Evolutionary conservation across 2,113 vertebrate genomes (phyloP).

Genomic region (western clawed frog (Xenopus tropicalis)): UCB_Xtro_10.0 CM004447.2:149658501-149659000

Average conservation of each 20-base stretch:
- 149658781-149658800: background rate
- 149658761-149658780: slow-evolving; percentile 12
- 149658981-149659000: no score
- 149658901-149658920: background rate
- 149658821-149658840: background rate
- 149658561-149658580: slow-evolving; percentile 13
- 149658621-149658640: slow-evolving; percentile 26
- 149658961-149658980: no score
- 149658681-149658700: slow-evolving; percentile 39
- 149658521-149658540: background rate
- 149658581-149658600: slow-evolving; percentile 22
- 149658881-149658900: background rate
- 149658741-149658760: slow-evolving; percentile 18
- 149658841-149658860: background rate
- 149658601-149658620: slow-evolving; percentile 16
- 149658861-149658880: background rate
- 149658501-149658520: background rate
- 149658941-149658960: no score
- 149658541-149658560: background rate
- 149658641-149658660: slow-evolving; percentile 21
- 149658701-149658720: slow-evolving; percentile 16
- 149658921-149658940: no score
- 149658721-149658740: slow-evolving; percentile 16
- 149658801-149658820: slow-evolving; percentile 5
- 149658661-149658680: slow-evolving; percentile 36